Evolutionary conservation across 1,140 invertebrate species (phyloP).

Genomic region (Brachionus paranguensis): DNA sequence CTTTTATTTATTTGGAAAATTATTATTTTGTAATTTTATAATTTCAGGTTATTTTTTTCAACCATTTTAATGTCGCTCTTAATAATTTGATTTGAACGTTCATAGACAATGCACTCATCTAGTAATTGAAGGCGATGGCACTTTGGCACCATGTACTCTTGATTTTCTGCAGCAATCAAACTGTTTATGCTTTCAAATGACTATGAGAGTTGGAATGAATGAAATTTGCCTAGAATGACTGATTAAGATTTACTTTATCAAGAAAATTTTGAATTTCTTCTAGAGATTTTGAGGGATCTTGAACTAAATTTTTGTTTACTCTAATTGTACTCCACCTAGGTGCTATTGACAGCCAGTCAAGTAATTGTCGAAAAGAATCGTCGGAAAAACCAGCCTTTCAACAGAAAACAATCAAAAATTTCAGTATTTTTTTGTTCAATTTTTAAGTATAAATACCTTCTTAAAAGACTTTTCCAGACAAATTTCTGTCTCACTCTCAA

Average conservation of each 20-base stretch:
- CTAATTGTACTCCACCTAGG: slow-evolving; percentile 6
- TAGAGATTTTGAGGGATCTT: not conserved
- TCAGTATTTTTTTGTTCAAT: not conserved
- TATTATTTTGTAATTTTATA: not conserved
- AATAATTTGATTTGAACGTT: not conserved
- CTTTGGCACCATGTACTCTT: not conserved
- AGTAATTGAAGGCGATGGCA: not conserved
- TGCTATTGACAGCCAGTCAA: not conserved
- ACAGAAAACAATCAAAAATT: not conserved
- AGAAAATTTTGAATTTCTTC: slow-evolving; percentile 11
- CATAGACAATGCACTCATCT: not conserved
- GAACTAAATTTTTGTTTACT: not conserved
- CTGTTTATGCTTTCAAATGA: not conserved
- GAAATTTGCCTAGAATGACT: not conserved
- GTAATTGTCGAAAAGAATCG: not conserved
- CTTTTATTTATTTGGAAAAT: not conserved
- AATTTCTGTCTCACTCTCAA: not conserved
- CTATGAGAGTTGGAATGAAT: not conserved
- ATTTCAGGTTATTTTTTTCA: not conserved
- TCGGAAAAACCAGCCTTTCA: not conserved
- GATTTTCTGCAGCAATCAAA: not conserved
- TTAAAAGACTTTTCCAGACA: slow-evolving; percentile 9
- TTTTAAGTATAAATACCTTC: not conserved
- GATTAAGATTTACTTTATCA: not conserved
- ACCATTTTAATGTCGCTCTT: not conserved